phyloP scores from a whole-genome alignment of 2,797 vertebrate species.

The Melanotaenia maccullochi region DNA sequence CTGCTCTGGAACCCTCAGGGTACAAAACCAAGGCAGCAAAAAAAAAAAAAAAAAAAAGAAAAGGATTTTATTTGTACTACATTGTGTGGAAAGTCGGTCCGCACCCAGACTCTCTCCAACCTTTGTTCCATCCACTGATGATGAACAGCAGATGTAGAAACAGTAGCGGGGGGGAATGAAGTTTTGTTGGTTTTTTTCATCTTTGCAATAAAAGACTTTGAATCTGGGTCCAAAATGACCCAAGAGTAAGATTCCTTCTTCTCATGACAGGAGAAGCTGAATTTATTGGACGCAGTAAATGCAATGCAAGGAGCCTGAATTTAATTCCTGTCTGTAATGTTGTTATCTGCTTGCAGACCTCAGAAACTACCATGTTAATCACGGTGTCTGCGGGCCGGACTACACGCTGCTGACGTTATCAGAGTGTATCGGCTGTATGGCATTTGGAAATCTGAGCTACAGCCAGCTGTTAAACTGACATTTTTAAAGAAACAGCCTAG shows the following conservation, averaged over 20 bases:
- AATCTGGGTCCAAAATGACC: constrained; percentile 30
- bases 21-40: constrained; percentile 1
- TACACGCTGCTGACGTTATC: neutral
- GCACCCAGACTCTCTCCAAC: constrained; percentile 4
- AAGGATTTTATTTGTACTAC: constrained; percentile 1
- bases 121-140: constrained; percentile 1
- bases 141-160: too few species aligned
- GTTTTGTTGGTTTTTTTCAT: constrained; percentile 1
- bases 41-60: neutral
- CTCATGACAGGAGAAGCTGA: neutral
- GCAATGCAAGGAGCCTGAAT: constrained; percentile 15
- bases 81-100: constrained; percentile 5
- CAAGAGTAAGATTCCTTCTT: neutral
- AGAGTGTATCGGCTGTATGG: neutral
- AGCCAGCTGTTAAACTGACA: neutral
- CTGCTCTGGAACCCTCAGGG: neutral
- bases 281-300: constrained; percentile 7
- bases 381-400: neutral
- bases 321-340: constrained; percentile 25
- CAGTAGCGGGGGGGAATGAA: neutral
- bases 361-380: neutral
- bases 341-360: constrained; percentile 41
- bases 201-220: neutral
- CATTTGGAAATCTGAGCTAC: neutral
- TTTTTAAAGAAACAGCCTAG: too few species aligned